These are phyloP conservation scores for Sebastes kiyomatsui DNA, from an alignment of 2,797 vertebrate genomes.

Conservation along the genomic window DNA sequence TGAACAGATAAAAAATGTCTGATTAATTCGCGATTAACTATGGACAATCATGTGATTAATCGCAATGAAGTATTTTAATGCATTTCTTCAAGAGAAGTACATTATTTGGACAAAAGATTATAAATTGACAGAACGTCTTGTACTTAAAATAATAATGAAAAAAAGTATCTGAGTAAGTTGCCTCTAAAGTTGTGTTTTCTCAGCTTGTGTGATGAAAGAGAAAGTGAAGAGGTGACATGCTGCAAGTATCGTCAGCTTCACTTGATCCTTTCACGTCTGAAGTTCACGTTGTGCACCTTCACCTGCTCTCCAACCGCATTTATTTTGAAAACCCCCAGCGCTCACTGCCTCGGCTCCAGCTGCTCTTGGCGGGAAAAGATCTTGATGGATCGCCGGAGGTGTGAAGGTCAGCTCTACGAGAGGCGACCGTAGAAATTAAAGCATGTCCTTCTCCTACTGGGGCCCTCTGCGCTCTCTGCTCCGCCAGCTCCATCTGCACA, in stretches of 20 bases:
- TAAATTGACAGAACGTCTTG: neutral
- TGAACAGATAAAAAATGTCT: too few relatives aligned
- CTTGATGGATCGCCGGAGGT: slow-evolving; percentile 79
- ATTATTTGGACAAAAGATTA: neutral
- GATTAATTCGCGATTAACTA: too few relatives aligned
- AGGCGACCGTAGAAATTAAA: slow-evolving; percentile 73
- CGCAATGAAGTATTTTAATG: neutral
- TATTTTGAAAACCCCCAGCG: slow-evolving; percentile 53
- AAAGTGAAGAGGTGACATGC: neutral
- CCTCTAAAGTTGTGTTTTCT: neutral
- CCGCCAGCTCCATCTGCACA: slow-evolving; percentile 73
- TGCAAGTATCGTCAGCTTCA: neutral
- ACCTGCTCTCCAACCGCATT: slow-evolving; percentile 18
- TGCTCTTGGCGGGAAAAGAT: slow-evolving; percentile 58
- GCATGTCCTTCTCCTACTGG: slow-evolving; percentile 66
- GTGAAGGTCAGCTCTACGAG: slow-evolving; percentile 78
- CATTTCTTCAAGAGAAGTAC: neutral
- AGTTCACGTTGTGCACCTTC: neutral
- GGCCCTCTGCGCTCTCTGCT: slow-evolving; percentile 31
- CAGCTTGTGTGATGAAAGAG: neutral
- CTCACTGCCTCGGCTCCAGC: slow-evolving; percentile 32
- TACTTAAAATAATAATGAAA: neutral
- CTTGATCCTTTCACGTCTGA: neutral
- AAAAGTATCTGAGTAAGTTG: neutral
- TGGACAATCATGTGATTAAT: too few relatives aligned